These are phyloP conservation scores for Eristalis intricaria DNA, from an alignment of 2,888 invertebrate species.

Conservation along the genomic window DNA sequence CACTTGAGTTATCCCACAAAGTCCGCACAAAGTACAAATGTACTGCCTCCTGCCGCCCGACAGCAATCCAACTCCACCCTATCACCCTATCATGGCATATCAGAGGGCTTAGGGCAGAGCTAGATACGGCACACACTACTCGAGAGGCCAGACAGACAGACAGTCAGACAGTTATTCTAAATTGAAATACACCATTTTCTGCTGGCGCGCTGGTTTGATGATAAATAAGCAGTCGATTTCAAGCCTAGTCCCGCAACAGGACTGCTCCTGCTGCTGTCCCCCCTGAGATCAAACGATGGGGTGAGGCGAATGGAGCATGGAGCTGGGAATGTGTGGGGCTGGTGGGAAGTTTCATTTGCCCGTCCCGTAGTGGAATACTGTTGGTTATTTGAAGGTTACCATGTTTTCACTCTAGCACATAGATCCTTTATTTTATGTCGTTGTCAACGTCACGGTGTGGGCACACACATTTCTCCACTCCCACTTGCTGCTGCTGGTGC, in stretches of 20 bases:
- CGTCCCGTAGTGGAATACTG: conserved; percentile 13
- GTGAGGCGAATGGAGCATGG: background rate
- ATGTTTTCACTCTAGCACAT: conserved; percentile 50
- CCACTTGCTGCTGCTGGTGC: conserved; percentile 38
- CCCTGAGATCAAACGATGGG: background rate
- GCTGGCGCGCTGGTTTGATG: conserved; percentile 53
- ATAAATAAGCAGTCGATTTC: conserved; percentile 68
- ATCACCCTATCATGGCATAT: background rate
- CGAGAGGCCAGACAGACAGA: conserved; percentile 36
- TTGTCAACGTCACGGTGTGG: conserved; percentile 70
- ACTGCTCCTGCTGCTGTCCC: background rate
- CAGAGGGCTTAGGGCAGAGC: background rate
- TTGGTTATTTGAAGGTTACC: conserved; percentile 60
- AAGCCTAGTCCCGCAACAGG: conserved; percentile 52
- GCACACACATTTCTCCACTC: conserved; percentile 48
- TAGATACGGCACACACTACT: background rate
- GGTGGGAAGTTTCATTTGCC: conserved; percentile 7
- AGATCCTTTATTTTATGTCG: conserved; percentile 71
- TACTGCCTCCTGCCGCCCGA: conserved; percentile 3
- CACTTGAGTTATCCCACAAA: conserved; percentile 61
- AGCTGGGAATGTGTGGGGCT: background rate
- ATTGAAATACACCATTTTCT: conserved; percentile 68
- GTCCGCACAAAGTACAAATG: conserved; percentile 54
- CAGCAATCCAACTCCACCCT: too few relatives aligned
- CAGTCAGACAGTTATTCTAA: conserved; percentile 65